These are phyloP conservation scores for Corynorhinus townsendii DNA, from an alignment of 2,113 vertebrate genomes.

Conservation along the genomic window DNA sequence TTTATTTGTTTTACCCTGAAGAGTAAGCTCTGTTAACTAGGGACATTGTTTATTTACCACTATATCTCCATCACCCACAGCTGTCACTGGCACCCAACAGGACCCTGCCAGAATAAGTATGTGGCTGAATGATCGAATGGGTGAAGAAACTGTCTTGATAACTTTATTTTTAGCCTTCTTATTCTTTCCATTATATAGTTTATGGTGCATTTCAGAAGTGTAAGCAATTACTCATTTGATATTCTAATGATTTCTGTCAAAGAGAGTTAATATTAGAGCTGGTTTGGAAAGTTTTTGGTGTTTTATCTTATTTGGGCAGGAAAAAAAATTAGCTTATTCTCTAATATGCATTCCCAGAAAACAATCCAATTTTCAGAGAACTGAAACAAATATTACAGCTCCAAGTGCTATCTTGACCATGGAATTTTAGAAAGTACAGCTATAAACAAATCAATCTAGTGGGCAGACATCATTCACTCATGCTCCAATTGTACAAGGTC, in stretches of 20 bases:
- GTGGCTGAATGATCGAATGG: neutral
- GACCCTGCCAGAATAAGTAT: neutral
- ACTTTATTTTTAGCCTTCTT: neutral
- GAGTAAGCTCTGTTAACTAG: neutral
- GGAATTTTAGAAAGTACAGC: neutral
- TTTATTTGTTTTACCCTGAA: neutral
- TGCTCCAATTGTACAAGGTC: neutral
- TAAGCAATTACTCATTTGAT: slow-evolving; percentile 21
- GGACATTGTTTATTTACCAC: neutral
- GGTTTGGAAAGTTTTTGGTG: neutral
- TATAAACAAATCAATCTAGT: neutral
- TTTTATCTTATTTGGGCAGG: neutral
- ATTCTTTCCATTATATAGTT: neutral
- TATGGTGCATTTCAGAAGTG: neutral
- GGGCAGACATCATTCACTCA: neutral
- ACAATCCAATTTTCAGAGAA: neutral
- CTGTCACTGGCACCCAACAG: neutral
- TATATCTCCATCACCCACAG: neutral
- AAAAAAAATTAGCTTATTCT: slow-evolving; percentile 8
- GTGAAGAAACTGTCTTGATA: neutral
- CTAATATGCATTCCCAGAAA: slow-evolving; percentile 6
- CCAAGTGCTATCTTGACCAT: neutral
- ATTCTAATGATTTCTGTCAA: slow-evolving; percentile 34
- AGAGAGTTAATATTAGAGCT: slow-evolving; percentile 19
- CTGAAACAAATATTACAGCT: slow-evolving; percentile 16